These are phyloP conservation scores for Tipula vernalis DNA, from an alignment of 2,888 invertebrate species.

Conservation along the genomic window DNA sequence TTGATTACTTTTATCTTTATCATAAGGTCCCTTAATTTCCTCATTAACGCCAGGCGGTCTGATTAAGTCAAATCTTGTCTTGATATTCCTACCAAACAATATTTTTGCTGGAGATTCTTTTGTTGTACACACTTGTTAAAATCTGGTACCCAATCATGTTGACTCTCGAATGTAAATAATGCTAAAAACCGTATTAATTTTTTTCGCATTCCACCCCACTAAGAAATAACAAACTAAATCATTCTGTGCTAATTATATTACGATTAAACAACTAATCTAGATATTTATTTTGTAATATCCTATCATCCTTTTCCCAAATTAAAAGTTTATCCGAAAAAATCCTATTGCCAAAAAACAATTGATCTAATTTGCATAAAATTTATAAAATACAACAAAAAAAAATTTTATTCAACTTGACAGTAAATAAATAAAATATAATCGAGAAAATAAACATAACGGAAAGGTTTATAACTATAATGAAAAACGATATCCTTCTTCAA, in stretches of 20 bases:
- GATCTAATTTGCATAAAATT: neutral
- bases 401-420: neutral
- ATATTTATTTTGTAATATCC: neutral
- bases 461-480: neutral
- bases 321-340: neutral
- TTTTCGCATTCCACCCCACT: too few relatives aligned
- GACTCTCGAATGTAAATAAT: too few relatives aligned
- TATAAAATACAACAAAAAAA: neutral
- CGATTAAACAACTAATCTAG: neutral
- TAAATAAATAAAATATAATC: neutral
- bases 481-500: neutral
- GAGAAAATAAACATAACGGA: neutral
- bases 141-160: too few relatives aligned
- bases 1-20: too few relatives aligned
- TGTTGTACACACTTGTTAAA: too few relatives aligned
- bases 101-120: too few relatives aligned
- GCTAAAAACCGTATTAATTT: too few relatives aligned
- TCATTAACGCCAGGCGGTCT: too few relatives aligned
- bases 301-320: neutral
- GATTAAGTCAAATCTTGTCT: too few relatives aligned
- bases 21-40: too few relatives aligned
- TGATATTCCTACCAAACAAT: too few relatives aligned
- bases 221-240: neutral
- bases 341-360: neutral
- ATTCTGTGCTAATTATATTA: neutral